Evolutionary conservation across 1,140 invertebrate genomes (phyloP).

Genomic region (Panonychus citri): DNA sequence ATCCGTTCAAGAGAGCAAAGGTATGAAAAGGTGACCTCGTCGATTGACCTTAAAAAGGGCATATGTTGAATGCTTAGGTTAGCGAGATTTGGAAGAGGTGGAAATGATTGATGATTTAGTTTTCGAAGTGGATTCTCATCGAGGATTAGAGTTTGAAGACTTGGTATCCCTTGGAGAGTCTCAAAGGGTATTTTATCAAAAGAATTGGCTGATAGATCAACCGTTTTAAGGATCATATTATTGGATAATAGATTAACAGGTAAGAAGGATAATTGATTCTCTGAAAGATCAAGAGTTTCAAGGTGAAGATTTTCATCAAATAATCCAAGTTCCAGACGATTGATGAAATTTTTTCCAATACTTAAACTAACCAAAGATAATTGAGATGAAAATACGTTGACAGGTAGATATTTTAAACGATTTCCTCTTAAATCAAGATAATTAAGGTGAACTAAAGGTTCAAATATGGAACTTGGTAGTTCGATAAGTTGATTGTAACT

Average conservation of each 20-base stretch:
- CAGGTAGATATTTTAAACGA: background rate
- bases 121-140: conserved; percentile 9
- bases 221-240: conserved; percentile 2
- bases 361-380: too few relatives aligned
- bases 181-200: conserved; percentile 11
- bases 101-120: conserved; percentile 10
- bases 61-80: background rate
- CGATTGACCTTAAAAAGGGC: background rate
- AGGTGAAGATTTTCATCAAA: background rate
- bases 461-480: background rate
- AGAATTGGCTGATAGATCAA: conserved; percentile 14
- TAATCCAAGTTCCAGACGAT: background rate
- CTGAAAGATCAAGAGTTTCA: background rate
- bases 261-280: background rate
- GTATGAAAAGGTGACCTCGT: background rate
- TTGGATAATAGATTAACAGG: background rate
- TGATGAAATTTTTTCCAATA: too few relatives aligned
- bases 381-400: too few relatives aligned
- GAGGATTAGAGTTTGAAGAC: conserved; percentile 7
- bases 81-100: background rate
- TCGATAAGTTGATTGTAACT: background rate
- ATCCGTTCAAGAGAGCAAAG: background rate
- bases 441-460: background rate
- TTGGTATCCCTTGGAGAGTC: conserved; percentile 7
- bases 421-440: background rate